Percentiles rank a stretch among this genome's conserved stretches.
These are phyloP conservation scores for Cairina moschata DNA, from an alignment of 2,113 vertebrate genomes.

Conservation along the genomic window DNA sequence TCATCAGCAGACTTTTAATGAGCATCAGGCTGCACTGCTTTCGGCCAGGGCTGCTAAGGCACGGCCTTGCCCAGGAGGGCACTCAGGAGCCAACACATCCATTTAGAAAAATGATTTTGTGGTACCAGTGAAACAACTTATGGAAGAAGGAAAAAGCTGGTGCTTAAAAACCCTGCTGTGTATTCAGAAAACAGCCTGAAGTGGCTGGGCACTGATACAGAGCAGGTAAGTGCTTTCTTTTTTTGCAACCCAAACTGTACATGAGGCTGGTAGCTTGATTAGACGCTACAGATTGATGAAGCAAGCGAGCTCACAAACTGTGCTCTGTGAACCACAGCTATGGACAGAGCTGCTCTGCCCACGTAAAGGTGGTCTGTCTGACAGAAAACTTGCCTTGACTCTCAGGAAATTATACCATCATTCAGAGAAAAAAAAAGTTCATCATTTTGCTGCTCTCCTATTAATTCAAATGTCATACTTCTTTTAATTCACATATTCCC, in stretches of 20 bases:
- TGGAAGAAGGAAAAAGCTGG: neutral
- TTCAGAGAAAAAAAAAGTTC: neutral
- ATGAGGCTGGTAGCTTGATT: neutral
- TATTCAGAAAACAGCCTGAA: neutral
- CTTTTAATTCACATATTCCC: neutral
- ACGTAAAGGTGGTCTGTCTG: neutral
- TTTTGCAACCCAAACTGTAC: neutral
- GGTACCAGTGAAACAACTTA: neutral
- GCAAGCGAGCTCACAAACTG: neutral
- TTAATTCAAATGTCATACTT: conserved; percentile 25
- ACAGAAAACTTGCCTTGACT: neutral
- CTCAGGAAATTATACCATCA: neutral
- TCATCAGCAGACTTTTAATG: neutral
- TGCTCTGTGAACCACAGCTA: neutral
- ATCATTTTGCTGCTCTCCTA: neutral
- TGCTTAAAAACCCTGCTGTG: neutral
- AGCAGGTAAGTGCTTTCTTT: neutral
- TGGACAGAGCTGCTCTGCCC: neutral
- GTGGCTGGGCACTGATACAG: neutral
- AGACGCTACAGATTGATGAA: neutral
- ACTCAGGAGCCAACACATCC: neutral
- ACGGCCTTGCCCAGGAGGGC: neutral
- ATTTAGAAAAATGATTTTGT: neutral
- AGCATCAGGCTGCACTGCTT: neutral
- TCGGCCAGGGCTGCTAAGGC: neutral